A percentile compares a stretch with the other conserved stretches of the same genome.
Evolutionary conservation across 2,113 vertebrate genomes (phyloP).

Genomic region (Tetrao urogallus): DNA sequence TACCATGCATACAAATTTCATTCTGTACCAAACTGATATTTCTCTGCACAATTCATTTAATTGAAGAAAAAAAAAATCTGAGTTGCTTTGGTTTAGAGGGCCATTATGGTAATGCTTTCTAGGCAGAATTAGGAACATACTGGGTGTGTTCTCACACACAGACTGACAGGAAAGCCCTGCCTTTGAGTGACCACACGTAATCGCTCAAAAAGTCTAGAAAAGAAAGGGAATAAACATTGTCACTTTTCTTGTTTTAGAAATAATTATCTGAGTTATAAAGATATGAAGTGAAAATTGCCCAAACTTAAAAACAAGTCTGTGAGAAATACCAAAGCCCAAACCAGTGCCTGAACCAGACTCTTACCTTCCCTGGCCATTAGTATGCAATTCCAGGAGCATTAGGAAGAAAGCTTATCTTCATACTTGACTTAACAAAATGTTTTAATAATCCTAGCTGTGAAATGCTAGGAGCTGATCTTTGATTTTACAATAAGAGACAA

Average conservation of each 20-base stretch:
- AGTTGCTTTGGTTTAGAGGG: slow-evolving; percentile 14
- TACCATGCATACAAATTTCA: fast-evolving
- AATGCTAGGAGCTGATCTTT: slow-evolving; percentile 41
- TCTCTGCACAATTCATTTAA: slow-evolving; percentile 32
- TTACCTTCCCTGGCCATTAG: background rate
- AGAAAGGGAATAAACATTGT: background rate
- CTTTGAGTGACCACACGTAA: slow-evolving; percentile 32
- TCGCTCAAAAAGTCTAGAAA: slow-evolving; percentile 9
- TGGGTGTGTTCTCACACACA: slow-evolving; percentile 3
- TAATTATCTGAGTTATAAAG: background rate
- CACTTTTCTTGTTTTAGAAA: background rate
- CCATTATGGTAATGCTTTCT: slow-evolving; percentile 4
- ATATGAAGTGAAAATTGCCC: background rate
- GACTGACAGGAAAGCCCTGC: background rate
- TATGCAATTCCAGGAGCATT: slow-evolving; percentile 21
- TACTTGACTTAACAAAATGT: slow-evolving; percentile 59
- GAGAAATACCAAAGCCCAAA: background rate
- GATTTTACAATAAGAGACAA: slow-evolving; percentile 50
- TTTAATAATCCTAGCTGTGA: slow-evolving; percentile 60
- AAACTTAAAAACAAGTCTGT: background rate
- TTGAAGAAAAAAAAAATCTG: background rate
- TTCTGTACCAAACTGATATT: background rate
- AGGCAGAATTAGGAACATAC: background rate
- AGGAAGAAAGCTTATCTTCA: slow-evolving; percentile 46
- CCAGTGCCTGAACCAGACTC: background rate